Evolutionary conservation across 2,888 invertebrate genomes (phyloP).

Genomic region (Aphodius sticticus): DNA sequence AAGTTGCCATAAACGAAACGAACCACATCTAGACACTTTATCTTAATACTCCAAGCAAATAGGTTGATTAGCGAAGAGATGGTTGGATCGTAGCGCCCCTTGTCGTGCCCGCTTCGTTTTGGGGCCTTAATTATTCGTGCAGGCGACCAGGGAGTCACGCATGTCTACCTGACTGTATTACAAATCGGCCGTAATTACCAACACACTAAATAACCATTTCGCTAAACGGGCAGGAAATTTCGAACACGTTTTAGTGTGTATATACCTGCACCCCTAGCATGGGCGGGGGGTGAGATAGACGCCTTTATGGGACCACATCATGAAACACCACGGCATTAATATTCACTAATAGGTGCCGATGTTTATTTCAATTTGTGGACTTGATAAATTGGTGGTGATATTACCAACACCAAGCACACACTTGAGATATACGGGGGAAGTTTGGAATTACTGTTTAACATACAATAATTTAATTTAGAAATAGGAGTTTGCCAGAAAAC

Average conservation of each 20-base stretch:
- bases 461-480: neutral
- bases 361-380: constrained; percentile 21
- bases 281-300: constrained; percentile 16
- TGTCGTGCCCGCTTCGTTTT: constrained; percentile 31
- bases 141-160: constrained; percentile 32
- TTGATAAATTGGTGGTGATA: constrained; percentile 13
- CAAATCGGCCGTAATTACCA: constrained; percentile 33
- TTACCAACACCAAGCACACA: neutral
- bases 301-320: constrained; percentile 22
- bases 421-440: neutral
- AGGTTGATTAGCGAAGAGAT: constrained; percentile 12
- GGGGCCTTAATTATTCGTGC: constrained; percentile 30
- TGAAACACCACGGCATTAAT: constrained; percentile 27
- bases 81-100: neutral
- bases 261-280: neutral
- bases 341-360: constrained; percentile 21
- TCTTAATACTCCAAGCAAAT: constrained; percentile 13
- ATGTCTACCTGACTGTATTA: constrained; percentile 36
- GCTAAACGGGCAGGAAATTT: constrained; percentile 31
- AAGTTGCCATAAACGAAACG: neutral
- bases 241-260: constrained; percentile 30
- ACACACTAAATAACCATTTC: constrained; percentile 32
- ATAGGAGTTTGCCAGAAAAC: too few species aligned
- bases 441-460: neutral
- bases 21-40: constrained; percentile 14